phyloP scores from a whole-genome alignment of 2,113 vertebrate genomes.

The Lamprotornis superbus region DNA sequence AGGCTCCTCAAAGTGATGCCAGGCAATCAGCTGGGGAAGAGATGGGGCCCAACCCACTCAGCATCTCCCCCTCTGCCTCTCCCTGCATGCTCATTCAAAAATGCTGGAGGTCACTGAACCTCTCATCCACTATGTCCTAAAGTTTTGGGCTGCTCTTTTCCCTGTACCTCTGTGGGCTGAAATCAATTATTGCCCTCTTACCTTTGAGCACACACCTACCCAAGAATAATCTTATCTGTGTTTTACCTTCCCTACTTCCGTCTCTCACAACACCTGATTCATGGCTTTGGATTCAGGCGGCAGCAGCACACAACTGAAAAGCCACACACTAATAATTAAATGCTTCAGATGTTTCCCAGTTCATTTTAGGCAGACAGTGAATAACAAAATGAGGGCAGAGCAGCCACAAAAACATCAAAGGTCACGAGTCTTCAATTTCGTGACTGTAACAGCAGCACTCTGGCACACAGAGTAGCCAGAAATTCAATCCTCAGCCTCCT shows the following conservation, averaged over 20 bases:
- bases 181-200: neutral
- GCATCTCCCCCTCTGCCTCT: neutral
- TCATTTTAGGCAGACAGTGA: neutral
- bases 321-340: constrained; percentile 40
- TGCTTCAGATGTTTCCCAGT: constrained; percentile 8
- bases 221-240: neutral
- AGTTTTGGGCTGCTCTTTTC: neutral
- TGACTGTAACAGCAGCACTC: neutral
- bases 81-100: neutral
- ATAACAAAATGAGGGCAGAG: constrained; percentile 25
- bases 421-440: accelerated
- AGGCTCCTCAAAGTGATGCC: accelerated
- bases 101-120: neutral
- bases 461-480: neutral
- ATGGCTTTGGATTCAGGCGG: neutral
- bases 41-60: accelerated
- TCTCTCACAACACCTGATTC: constrained; percentile 13
- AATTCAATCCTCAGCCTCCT: neutral
- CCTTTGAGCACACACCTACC: neutral
- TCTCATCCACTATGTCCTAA: neutral
- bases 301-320: constrained; percentile 11
- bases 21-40: accelerated
- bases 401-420: neutral
- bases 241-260: neutral
- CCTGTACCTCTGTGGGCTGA: neutral